Conservation (phyloP, 2,797 vertebrate species). For the Myiothlypis coronata region DNA sequence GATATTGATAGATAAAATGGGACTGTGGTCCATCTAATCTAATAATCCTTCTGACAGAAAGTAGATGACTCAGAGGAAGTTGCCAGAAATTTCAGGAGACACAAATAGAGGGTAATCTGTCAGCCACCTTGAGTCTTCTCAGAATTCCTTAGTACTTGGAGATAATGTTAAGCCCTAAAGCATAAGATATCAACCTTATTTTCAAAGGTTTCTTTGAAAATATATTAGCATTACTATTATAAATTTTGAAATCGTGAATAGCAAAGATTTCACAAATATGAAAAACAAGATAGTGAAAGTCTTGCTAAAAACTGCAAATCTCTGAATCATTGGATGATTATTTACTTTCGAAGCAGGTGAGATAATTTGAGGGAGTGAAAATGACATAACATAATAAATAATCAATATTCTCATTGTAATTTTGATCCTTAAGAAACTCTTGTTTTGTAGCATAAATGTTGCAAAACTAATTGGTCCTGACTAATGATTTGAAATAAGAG, state of each 20-base stretch:
- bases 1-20: background rate
- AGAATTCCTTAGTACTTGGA: background rate
- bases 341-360: background rate
- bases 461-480: background rate
- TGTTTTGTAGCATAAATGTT: background rate
- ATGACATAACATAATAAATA: background rate
- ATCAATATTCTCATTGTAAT: background rate
- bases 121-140: background rate
- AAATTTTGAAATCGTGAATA: background rate
- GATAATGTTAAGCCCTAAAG: constrained; percentile 11
- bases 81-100: background rate
- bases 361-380: background rate
- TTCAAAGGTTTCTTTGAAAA: constrained; percentile 21
- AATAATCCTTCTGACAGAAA: background rate
- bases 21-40: background rate
- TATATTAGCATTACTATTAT: background rate
- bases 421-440: background rate
- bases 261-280: background rate
- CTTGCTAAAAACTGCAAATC: background rate
- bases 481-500: background rate
- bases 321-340: background rate
- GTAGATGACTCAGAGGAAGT: background rate
- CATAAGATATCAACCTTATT: background rate
- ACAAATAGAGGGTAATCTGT: background rate
- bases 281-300: background rate